A percentile compares a stretch with the other conserved stretches of the same genome.
Conservation (phyloP, 2,113 vertebrate genomes). For the Procavia capensis region DNA sequence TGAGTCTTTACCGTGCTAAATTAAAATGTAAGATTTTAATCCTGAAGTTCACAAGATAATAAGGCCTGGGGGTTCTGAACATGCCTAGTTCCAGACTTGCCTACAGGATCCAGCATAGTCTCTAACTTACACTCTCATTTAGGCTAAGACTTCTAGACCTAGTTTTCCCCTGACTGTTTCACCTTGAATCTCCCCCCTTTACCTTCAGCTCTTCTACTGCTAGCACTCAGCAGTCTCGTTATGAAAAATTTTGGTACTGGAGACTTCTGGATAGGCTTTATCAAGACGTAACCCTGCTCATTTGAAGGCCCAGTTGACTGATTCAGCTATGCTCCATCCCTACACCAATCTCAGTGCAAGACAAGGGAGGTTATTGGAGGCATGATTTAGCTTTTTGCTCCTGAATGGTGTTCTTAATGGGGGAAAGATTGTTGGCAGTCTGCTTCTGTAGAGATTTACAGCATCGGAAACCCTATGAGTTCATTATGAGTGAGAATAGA, state of each 20-base stretch:
- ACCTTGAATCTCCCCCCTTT: neutral
- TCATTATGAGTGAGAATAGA: too few relatives aligned
- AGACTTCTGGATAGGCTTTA: neutral
- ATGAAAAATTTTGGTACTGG: neutral
- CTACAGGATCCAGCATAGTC: neutral
- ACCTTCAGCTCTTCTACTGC: neutral
- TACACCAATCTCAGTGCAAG: neutral
- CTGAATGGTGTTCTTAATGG: neutral
- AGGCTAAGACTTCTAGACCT: neutral
- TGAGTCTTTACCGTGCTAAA: neutral
- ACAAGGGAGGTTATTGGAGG: neutral
- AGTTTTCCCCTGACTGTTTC: neutral
- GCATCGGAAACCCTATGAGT: too few relatives aligned
- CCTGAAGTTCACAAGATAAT: neutral
- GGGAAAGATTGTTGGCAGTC: too few relatives aligned
- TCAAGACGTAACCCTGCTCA: neutral
- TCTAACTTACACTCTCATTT: neutral
- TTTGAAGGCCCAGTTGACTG: neutral
- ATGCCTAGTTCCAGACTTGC: neutral
- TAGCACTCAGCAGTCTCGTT: neutral
- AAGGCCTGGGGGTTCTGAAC: neutral
- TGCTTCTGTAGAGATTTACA: too few relatives aligned
- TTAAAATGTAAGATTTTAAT: neutral
- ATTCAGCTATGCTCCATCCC: neutral
- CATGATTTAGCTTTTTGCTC: neutral